Base-by-base conservation (phyloP, 1,140 invertebrate species). In the Pseudomyrmex sp. region DNA sequence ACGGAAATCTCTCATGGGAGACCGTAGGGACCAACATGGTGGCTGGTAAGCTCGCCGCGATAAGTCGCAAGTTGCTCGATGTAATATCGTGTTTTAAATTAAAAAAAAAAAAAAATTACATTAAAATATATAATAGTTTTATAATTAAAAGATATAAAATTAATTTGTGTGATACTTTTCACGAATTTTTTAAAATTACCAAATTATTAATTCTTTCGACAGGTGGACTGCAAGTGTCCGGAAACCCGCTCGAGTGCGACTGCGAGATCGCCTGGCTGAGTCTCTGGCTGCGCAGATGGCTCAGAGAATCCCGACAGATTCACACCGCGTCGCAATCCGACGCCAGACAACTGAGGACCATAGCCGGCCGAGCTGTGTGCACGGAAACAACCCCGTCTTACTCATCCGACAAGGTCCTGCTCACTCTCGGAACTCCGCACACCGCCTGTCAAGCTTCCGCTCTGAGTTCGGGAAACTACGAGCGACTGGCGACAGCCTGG, bases 221-320 rank as follows among this genome's bases (percentile, higher is more conserved):
- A 97, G 98, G 98, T 90, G 98, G 98, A 13, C 93, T 98, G 62
- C 96, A 97, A 46, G 95, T 98, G 82, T 96, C 97, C 8, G 97
- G 97, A 58, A 98, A 98, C 94, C 97, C 97, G 0, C 95, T 98
- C 90, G 95, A 96, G 18, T 98, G 98, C 89, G 97, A 98, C 86
- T 98, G 98, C 91, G 97, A 97, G 68, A 94, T 98, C 54, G 97
- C 98, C 5, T 98, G 98, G 98, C 95, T 98, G 44, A 97, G 97
- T 1, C 95, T 97, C 63, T 98, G 98, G 98, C 94, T 98, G 65
- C 95, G 98, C 18, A 95, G 98, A 48, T 98, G 98, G 97, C 95
- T 97, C 4, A 94, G 97, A 10, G 97, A 98, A 91, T 97, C 96
- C 10, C 94, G 96, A n/a, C 96, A 96, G 88, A 96, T 96, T 35